Evolutionary conservation across 30 jellyfish, hydroid and myxozoan species (phyloP).

Genomic region (Aurelia sp.): DNA sequence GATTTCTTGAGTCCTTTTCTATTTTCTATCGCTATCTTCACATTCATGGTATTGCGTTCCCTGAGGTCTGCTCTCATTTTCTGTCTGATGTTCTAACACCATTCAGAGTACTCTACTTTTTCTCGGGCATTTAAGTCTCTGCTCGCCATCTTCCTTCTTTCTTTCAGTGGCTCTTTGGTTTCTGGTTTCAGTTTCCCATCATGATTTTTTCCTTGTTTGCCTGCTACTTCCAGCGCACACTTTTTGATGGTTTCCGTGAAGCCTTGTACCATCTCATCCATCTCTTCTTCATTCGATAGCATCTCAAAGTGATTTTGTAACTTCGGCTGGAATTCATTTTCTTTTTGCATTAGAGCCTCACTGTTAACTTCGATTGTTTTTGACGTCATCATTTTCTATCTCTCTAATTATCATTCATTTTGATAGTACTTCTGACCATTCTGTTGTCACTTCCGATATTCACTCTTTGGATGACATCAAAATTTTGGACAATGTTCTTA

Average conservation of each 20-base stretch:
- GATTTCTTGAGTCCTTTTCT: slow-evolving; percentile 20
- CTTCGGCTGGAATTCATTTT: slow-evolving; percentile 50
- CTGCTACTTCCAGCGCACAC: slow-evolving; percentile 63
- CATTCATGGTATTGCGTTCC: no score
- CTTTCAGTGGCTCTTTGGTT: no score
- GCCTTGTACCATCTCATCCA: slow-evolving; percentile 62
- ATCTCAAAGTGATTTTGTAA: slow-evolving; percentile 52
- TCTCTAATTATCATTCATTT: slow-evolving; percentile 31
- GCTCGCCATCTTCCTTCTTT: no score
- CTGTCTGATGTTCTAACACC: no score
- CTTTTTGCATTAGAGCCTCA: slow-evolving; percentile 32
- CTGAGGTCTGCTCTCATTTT: no score
- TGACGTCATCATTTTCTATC: slow-evolving; percentile 42
- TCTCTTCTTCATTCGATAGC: slow-evolving; percentile 7
- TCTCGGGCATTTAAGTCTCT: no score
- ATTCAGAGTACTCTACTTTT: no score
- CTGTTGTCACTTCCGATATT: slow-evolving; percentile 62
- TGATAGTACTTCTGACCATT: slow-evolving; percentile 46
- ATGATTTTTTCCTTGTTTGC: slow-evolving; percentile 11
- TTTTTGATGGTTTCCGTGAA: no score
- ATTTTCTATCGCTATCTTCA: no score
- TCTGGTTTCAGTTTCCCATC: slow-evolving; percentile 61
- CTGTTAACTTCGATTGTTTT: slow-evolving; percentile 10
- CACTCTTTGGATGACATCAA: slow-evolving; percentile 46
- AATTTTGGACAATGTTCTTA: no score